Conservation (phyloP, 2,888 invertebrate genomes). For the Lydus trimaculatus region DNA sequence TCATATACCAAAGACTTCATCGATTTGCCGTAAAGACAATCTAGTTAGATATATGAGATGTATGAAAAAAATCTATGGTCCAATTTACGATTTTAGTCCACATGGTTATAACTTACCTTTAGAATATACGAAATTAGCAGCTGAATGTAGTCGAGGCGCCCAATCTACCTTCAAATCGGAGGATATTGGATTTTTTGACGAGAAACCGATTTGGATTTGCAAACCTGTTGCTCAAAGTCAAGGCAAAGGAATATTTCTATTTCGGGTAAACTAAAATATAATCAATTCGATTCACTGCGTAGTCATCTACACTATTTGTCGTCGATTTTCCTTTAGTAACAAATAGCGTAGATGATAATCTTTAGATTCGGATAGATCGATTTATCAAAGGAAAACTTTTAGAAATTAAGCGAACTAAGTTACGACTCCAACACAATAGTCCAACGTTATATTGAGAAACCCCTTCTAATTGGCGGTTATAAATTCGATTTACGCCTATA, state of each 20-base stretch:
- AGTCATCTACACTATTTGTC: too few relatives aligned
- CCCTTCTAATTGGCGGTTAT: constrained; percentile 83
- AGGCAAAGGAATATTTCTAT: constrained; percentile 83
- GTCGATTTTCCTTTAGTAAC: too few relatives aligned
- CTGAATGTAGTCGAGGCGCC: constrained; percentile 71
- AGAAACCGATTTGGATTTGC: constrained; percentile 79
- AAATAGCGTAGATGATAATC: too few relatives aligned
- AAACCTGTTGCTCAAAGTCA: constrained; percentile 88
- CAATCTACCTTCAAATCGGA: constrained; percentile 54
- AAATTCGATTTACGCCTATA: constrained; percentile 93
- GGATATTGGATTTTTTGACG: constrained; percentile 59
- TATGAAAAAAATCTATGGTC: constrained; percentile 82
- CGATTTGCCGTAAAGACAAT: constrained; percentile 85
- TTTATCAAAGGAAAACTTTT: constrained; percentile 46
- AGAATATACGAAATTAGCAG: constrained; percentile 84
- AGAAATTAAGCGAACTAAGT: constrained; percentile 78
- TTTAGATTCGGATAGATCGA: too few relatives aligned
- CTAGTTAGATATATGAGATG: constrained; percentile 79
- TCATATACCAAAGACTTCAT: constrained; percentile 83
- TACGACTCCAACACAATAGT: constrained; percentile 83
- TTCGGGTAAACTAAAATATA: constrained; percentile 66
- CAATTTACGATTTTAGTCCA: constrained; percentile 86
- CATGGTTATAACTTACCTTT: constrained; percentile 81
- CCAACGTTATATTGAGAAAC: constrained; percentile 80
- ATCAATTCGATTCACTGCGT: background rate